A percentile compares a stretch with the other conserved stretches of the same genome.
Conservation (phyloP, 2,888 invertebrate species). For the Sinodicranocentrus sp. region DNA sequence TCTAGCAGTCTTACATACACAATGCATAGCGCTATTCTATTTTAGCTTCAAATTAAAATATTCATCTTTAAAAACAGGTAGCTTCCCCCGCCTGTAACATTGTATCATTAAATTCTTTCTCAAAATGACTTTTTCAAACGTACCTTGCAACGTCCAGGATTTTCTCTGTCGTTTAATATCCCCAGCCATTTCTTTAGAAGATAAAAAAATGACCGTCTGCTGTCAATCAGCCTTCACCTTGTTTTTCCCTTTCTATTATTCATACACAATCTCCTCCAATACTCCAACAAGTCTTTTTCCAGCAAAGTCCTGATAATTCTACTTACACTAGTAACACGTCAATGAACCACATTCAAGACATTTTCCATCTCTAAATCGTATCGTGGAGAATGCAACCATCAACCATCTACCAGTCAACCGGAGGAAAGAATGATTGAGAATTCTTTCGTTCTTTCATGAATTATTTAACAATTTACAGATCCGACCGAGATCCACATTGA, state of each 20-base stretch:
- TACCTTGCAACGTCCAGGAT: conserved; percentile 88
- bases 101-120: background rate
- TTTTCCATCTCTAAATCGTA: background rate
- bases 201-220: background rate
- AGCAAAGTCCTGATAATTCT: background rate
- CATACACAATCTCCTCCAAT: too few species aligned
- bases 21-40: too few species aligned
- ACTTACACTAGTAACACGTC: background rate
- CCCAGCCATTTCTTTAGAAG: conserved; percentile 79
- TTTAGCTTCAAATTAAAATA: too few species aligned
- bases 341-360: background rate
- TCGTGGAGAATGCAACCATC: too few species aligned
- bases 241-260: conserved; percentile 75
- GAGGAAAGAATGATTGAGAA: too few species aligned
- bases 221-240: conserved; percentile 79
- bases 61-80: too few species aligned
- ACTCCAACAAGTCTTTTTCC: conserved; percentile 1
- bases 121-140: conserved; percentile 60
- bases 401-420: too few species aligned
- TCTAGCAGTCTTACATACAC: too few species aligned
- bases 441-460: too few species aligned
- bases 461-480: too few species aligned
- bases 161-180: conserved; percentile 84
- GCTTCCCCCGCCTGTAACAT: too few species aligned
- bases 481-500: too few species aligned